Base-by-base conservation (phyloP, 2,113 vertebrate species). In the Saccopteryx leptura region DNA sequence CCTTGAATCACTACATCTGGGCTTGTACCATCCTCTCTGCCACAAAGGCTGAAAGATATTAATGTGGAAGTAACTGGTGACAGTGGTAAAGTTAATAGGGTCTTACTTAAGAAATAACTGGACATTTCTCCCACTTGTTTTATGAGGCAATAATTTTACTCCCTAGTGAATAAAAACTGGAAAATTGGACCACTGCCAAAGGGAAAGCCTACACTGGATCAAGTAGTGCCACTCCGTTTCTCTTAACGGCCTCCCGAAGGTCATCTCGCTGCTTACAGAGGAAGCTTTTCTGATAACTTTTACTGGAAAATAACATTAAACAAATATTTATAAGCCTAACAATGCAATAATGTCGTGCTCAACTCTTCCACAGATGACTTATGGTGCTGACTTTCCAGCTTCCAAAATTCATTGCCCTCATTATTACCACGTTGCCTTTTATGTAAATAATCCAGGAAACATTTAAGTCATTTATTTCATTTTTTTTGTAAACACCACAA, bases 21-120 rank as follows among this genome's bases (percentile, higher is more conserved):
- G 14, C 87, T 80, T 8, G 91, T 81, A 91, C 90, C 88, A 97
- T 94, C 24, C 24, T 91, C 66, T 68, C 94, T 68, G 56, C 63
- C 52, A 81, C 66, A 91, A 91, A 91, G 65, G 75, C 69, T 87
- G 75, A 95, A 95, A 94, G 65, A 93, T 90, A 82, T 85, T 95
- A 93, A 95, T 95, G 90, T 95, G 56, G 76, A 94, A 95, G 91
- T 28, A 95, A 87, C 75, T 94, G 60, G 85, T 94, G 95, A 93
- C 92, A 93, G 74, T 93, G 88, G 76, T 83, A 94, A 97, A 98
- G 92, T 96, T 97, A 97, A 97, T 90, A 88, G 85, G 88, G 82
- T 78, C 63, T 79, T 96, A 97, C 86, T 93, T 97, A 94, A 95
- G 89, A 96, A 96, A 79, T 95, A 97, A 96, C 92, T 94, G 91